Conservation (phyloP, 2,113 vertebrate species). For the Diglossa brunneiventris region DNA sequence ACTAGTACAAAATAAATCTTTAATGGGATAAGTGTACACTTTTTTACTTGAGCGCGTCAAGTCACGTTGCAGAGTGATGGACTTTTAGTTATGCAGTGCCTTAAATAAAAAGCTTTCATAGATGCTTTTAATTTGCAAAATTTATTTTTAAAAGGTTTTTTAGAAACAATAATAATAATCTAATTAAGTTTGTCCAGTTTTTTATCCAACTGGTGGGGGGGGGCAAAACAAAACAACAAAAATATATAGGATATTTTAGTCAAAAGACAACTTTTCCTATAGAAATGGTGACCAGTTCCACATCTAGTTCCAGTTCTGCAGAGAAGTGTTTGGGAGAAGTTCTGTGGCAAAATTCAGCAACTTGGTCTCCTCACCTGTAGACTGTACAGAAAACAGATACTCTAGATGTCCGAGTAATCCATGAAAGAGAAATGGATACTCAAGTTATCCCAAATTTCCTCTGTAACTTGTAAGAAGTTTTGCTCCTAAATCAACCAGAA, state of each 20-base stretch:
- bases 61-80: neutral
- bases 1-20: neutral
- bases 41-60: neutral
- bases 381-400: neutral
- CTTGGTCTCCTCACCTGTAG: neutral
- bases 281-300: neutral
- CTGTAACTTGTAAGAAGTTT: neutral
- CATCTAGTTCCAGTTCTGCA: neutral
- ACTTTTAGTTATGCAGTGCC: neutral
- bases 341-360: neutral
- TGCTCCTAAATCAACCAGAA: neutral
- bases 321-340: neutral
- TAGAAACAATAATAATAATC: neutral
- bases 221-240: neutral
- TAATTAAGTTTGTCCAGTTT: neutral
- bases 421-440: neutral
- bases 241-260: neutral
- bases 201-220: neutral
- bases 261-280: neutral
- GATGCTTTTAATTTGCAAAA: neutral
- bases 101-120: neutral
- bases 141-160: neutral
- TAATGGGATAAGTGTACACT: neutral
- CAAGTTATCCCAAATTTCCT: neutral
- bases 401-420: neutral